Evolutionary conservation across 2,797 vertebrate genomes (phyloP), one percentile per base, ranked within the genome.

Genomic region (Arctocebus calabarensis): DNA sequence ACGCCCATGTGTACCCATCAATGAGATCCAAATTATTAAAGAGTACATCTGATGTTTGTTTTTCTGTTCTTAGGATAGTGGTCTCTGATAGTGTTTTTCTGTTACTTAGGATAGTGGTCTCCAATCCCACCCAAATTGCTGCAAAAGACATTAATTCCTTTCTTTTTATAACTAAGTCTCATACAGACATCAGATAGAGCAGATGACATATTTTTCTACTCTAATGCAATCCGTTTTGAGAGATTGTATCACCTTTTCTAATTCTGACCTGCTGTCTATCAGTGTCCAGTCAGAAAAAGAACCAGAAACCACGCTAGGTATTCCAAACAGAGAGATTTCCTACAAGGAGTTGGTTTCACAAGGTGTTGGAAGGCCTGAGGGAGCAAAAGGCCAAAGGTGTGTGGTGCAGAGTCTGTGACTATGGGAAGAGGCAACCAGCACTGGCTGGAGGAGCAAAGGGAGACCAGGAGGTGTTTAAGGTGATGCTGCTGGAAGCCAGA

Each of bases 231-330:
- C 22, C 23, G 6, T 61, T 27, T 94, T 94, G 52, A 29, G 70
- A 90, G 57, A 45, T 12, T 57, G 34, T 61, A 48, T 48, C 13
- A 82, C 9, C 34, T 84, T 92, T 40, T 90, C 27, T 43, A 34
- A 71, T 45, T 25, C 43, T 84, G 48, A 66, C 19, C 25, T 11
- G 5, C 5, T 70, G 89, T 45, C 52, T 79, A 52, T 92, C 23
- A 83, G 22, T 75, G 64, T 81, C 32, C 17, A 74, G 37, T 83
- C 64, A 81, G 40, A 14, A 93, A 93, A 14, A 93, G 91, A 94
- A 16, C 32, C 2, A 84, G 25, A 71, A 87, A 83, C 37, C 23
- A 91, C 11, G 45, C 5, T 25, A 82, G 71, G 27, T 78, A 59
- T 86, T 77, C 84, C 23, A 77, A 32, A 81, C 23, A 10, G 34